Conservation (phyloP, 2,888 invertebrate species). For the Hermaeophaga mercurialis region DNA sequence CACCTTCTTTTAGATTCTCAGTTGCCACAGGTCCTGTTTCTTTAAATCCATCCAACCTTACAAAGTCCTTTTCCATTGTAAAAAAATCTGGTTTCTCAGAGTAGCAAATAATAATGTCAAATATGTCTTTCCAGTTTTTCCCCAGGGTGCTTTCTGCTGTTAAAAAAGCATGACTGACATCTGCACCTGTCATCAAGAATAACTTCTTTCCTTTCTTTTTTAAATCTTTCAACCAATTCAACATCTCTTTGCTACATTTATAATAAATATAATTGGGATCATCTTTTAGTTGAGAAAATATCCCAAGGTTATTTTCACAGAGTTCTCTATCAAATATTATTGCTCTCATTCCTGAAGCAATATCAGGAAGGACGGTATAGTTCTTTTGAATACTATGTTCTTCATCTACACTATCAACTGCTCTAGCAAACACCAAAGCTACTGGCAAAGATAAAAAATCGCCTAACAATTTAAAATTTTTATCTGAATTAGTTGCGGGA, state of each 20-base stretch:
- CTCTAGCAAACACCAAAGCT: slow-evolving; percentile 68
- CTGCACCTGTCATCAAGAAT: slow-evolving; percentile 75
- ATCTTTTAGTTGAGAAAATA: slow-evolving; percentile 65
- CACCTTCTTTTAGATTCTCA: slow-evolving; percentile 57
- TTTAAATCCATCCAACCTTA: slow-evolving; percentile 56
- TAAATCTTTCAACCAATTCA: slow-evolving; percentile 66
- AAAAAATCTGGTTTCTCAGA: slow-evolving; percentile 80
- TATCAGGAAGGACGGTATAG: slow-evolving; percentile 69
- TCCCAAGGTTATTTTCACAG: slow-evolving; percentile 64
- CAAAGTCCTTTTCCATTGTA: slow-evolving; percentile 62
- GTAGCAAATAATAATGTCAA: slow-evolving; percentile 64
- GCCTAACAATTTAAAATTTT: slow-evolving; percentile 66
- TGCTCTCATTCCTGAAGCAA: slow-evolving; percentile 64
- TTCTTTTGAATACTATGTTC: slow-evolving; percentile 54
- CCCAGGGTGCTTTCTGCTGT: slow-evolving; percentile 63
- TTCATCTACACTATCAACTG: slow-evolving; percentile 67
- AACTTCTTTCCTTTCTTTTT: slow-evolving; percentile 61
- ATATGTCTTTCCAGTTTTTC: slow-evolving; percentile 42
- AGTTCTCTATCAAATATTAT: slow-evolving; percentile 65
- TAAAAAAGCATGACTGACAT: slow-evolving; percentile 70
- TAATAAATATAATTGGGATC: slow-evolving; percentile 66
- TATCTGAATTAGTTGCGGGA: slow-evolving; percentile 63
- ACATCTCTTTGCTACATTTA: slow-evolving; percentile 59
- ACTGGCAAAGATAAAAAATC: slow-evolving; percentile 77
- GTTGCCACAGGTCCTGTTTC: slow-evolving; percentile 54